phyloP scores from a whole-genome alignment of 2,113 vertebrate genomes.

The Lichenostomus cassidix region DNA sequence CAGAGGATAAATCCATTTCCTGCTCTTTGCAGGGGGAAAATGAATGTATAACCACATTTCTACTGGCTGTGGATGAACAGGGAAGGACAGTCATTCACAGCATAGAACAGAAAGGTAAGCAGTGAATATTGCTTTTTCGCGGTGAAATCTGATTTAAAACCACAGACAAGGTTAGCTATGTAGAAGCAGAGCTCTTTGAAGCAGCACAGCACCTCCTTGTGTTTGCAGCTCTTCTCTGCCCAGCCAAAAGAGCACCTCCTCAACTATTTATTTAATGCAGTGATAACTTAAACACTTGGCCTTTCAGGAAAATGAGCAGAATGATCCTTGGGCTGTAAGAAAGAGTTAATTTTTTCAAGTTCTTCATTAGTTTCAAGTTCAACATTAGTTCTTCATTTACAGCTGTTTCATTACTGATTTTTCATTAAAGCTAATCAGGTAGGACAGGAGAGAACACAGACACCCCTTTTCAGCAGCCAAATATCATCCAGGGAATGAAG shows the following conservation, averaged over 20 bases:
- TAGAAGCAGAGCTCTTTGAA: neutral
- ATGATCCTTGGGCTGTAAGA: neutral
- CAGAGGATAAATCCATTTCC: conserved; percentile 79
- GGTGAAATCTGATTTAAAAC: neutral
- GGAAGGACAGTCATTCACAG: conserved; percentile 82
- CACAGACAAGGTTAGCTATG: neutral
- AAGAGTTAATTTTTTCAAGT: no score
- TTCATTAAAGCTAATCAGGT: neutral
- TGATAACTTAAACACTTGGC: neutral
- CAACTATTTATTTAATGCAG: neutral
- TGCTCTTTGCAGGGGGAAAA: conserved; percentile 88
- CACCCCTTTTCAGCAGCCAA: neutral
- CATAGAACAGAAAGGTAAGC: conserved; percentile 84
- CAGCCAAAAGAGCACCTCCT: neutral
- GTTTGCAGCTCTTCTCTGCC: neutral
- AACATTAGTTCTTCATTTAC: neutral
- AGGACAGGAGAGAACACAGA: neutral
- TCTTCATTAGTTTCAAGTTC: neutral
- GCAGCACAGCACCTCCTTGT: neutral
- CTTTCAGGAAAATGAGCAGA: neutral
- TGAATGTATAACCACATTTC: conserved; percentile 89
- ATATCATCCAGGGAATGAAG: neutral
- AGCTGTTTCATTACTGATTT: neutral
- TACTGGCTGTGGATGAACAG: conserved; percentile 77
- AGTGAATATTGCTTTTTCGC: neutral